Evolutionary conservation across 2,888 invertebrate species (phyloP).

Genomic region (Hylaea fasciaria): DNA sequence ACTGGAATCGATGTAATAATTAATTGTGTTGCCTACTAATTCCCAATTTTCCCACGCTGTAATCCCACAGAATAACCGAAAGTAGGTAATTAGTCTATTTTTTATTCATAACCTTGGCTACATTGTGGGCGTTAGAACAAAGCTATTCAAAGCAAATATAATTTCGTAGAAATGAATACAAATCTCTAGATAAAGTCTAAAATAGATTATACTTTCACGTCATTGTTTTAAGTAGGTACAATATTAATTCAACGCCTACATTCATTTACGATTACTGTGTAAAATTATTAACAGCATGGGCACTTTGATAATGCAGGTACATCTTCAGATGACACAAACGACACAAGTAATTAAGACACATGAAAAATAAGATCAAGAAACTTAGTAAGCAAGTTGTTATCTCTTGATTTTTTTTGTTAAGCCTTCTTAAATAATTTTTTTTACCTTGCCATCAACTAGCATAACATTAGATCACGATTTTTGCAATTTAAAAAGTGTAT

Average conservation of each 20-base stretch:
- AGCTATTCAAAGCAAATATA: neutral
- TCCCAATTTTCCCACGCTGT: no score
- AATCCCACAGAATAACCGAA: no score
- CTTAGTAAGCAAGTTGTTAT: no score
- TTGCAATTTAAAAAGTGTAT: slow-evolving; percentile 18
- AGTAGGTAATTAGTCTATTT: no score
- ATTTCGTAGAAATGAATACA: neutral
- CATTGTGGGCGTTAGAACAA: slow-evolving; percentile 8
- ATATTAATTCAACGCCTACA: slow-evolving; percentile 4
- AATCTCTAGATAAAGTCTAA: slow-evolving; percentile 8
- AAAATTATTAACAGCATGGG: neutral
- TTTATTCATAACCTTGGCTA: slow-evolving; percentile 3
- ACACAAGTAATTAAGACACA: no score
- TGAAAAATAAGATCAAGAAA: no score
- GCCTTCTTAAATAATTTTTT: no score
- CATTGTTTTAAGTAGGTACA: slow-evolving; percentile 3
- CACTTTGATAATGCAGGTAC: no score
- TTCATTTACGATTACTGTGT: neutral
- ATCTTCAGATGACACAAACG: no score
- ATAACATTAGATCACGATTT: neutral
- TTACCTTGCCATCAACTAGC: neutral
- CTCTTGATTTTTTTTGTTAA: no score
- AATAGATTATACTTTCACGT: slow-evolving; percentile 11
- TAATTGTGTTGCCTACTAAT: no score
- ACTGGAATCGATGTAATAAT: no score